Evolutionary conservation across 2,113 vertebrate genomes (phyloP).

Genomic region (Chaetops frenatus): DNA sequence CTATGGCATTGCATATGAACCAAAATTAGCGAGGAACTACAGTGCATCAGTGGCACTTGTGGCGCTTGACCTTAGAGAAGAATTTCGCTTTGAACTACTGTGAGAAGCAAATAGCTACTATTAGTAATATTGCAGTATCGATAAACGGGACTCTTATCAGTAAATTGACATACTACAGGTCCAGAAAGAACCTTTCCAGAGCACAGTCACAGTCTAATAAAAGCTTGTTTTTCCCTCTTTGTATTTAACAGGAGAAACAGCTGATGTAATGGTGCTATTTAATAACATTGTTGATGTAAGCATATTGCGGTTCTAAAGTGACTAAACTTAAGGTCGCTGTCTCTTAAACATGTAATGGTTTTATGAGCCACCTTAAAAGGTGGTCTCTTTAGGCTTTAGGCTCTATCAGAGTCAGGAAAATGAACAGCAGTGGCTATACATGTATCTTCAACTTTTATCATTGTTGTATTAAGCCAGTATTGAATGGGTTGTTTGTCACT

Average conservation of each 20-base stretch:
- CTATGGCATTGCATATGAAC: not conserved
- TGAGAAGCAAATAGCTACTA: not conserved
- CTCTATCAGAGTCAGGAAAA: not conserved
- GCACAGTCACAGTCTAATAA: not conserved
- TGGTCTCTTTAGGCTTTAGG: not conserved
- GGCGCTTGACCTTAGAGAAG: not conserved
- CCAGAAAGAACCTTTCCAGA: not conserved
- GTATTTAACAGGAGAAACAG: not conserved
- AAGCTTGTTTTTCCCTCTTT: not conserved
- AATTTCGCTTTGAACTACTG: not conserved
- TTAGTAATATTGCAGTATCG: not conserved
- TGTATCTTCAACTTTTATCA: not conserved
- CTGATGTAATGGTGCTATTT: not conserved
- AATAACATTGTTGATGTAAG: not conserved
- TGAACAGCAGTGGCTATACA: not conserved
- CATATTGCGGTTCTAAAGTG: not conserved
- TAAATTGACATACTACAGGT: not conserved
- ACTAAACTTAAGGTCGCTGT: not conserved
- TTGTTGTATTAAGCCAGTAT: not conserved
- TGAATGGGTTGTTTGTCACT: not conserved
- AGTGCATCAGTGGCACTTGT: not conserved
- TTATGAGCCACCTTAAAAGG: not conserved
- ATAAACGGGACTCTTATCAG: not conserved
- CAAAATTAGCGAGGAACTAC: not conserved
- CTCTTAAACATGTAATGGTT: not conserved